phyloP scores from a whole-genome alignment of 2,888 invertebrate genomes.

The Eudemis profundana region DNA sequence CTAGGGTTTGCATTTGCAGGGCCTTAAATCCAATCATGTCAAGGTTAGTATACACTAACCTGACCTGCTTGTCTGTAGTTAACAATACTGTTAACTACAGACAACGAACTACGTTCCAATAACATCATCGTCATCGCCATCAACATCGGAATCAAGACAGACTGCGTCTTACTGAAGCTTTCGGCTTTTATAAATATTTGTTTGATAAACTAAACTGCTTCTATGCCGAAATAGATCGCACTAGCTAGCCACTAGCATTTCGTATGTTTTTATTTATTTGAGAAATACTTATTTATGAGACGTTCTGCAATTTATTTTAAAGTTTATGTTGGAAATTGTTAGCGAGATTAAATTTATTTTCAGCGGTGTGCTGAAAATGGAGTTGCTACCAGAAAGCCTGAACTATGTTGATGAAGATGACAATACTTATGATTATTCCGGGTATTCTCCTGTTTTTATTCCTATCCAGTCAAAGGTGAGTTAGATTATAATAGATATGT shows the following conservation, averaged over 20 bases:
- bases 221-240: conserved; percentile 1
- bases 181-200: neutral
- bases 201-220: conserved; percentile 16
- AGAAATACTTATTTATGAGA: conserved; percentile 15
- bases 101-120: neutral
- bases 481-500: conserved; percentile 1
- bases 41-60: conserved; percentile 9
- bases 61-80: no score
- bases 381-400: conserved; percentile 60
- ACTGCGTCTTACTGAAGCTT: no score
- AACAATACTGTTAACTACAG: conserved; percentile 1
- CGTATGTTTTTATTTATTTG: conserved; percentile 10
- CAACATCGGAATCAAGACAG: no score
- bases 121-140: neutral
- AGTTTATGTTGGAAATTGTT: conserved; percentile 10
- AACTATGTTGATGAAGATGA: conserved; percentile 57
- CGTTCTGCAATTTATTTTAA: conserved; percentile 1
- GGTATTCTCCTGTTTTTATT: conserved; percentile 61
- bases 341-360: conserved; percentile 51
- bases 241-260: conserved; percentile 1
- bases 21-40: conserved; percentile 8
- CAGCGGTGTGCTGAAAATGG: conserved; percentile 76
- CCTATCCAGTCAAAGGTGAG: conserved; percentile 77
- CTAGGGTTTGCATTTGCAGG: no score
- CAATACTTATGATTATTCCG: conserved; percentile 50